Conservation (phyloP, 2,888 invertebrate species). For the Sialis lutaria region DNA sequence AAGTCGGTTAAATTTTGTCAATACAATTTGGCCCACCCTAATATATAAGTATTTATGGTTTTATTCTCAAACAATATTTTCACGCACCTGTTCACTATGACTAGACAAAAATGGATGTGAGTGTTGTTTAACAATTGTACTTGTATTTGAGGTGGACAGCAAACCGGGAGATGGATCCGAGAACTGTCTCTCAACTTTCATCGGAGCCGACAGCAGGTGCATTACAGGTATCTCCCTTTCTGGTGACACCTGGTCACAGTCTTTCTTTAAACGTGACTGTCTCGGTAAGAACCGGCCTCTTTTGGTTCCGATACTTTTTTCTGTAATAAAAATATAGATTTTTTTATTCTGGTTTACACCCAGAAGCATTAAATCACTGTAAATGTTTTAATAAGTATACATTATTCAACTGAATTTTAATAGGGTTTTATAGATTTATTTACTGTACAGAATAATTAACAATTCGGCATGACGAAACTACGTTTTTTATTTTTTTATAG, state of each 20-base stretch:
- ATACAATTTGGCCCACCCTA: too few relatives aligned
- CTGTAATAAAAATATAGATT: conserved; percentile 6
- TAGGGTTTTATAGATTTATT: too few relatives aligned
- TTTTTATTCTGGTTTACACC: too few relatives aligned
- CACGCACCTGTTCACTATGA: conserved; percentile 24
- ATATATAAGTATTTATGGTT: too few relatives aligned
- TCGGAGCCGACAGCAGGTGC: conserved; percentile 26
- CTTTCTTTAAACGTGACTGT: conserved; percentile 47
- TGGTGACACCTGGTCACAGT: conserved; percentile 31
- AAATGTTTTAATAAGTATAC: neutral
- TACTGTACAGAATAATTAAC: too few relatives aligned
- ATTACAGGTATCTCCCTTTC: conserved; percentile 8
- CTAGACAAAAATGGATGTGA: conserved; percentile 45
- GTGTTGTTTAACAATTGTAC: conserved; percentile 44
- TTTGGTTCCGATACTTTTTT: conserved; percentile 32
- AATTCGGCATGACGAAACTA: too few relatives aligned
- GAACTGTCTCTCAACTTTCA: conserved; percentile 36
- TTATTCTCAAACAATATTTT: neutral
- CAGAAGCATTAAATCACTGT: too few relatives aligned
- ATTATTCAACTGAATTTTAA: too few relatives aligned
- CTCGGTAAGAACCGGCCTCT: conserved; percentile 45
- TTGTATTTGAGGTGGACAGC: conserved; percentile 36
- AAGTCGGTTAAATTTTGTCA: too few relatives aligned
- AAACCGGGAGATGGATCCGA: conserved; percentile 42
- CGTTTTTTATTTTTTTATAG: too few relatives aligned